Percentiles rank a stretch among this genome's conserved stretches.
phyloP scores from a whole-genome alignment of 2,797 vertebrate genomes.

The Danio tinwini region DNA sequence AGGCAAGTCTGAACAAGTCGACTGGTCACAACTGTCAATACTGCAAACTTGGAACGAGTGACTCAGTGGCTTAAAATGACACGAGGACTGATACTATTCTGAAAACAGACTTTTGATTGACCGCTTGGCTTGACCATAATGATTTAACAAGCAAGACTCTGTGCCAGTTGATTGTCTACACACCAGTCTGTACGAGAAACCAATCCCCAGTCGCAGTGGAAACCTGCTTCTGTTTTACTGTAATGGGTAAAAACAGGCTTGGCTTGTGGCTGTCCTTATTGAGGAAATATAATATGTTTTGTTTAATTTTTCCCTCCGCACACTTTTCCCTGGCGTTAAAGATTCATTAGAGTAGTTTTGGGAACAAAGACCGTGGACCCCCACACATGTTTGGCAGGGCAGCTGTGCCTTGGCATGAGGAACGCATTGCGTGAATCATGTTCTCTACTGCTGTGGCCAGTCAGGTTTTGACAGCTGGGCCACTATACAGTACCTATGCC shows the following conservation, averaged over 20 bases:
- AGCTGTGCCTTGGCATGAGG: slow-evolving; percentile 49
- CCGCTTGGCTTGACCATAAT: slow-evolving; percentile 57
- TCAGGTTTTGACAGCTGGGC: slow-evolving; percentile 63
- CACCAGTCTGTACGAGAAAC: slow-evolving; percentile 33
- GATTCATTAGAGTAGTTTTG: slow-evolving; percentile 60
- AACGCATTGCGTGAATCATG: slow-evolving; percentile 58
- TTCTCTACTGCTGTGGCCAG: slow-evolving; percentile 61
- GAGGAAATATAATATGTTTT: slow-evolving; percentile 63
- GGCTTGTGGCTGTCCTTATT: slow-evolving; percentile 55
- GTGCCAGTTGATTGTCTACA: slow-evolving; percentile 54
- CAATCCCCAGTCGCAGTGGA: slow-evolving; percentile 52
- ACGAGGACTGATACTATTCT: slow-evolving; percentile 60
- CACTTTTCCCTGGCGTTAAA: slow-evolving; percentile 63
- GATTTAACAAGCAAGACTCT: slow-evolving; percentile 52
- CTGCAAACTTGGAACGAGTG: slow-evolving; percentile 55
- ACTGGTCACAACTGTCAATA: slow-evolving; percentile 55
- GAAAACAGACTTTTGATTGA: slow-evolving; percentile 63
- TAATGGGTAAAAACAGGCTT: slow-evolving; percentile 55
- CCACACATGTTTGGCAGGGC: slow-evolving; percentile 50
- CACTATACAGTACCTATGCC: slow-evolving; percentile 58
- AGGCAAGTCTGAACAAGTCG: slow-evolving; percentile 76
- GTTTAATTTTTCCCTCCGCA: slow-evolving; percentile 60
- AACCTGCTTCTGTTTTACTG: slow-evolving; percentile 62
- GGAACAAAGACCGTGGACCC: slow-evolving; percentile 64
- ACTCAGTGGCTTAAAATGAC: slow-evolving; percentile 55